Percentiles rank a stretch among this genome's conserved stretches.
These are phyloP conservation scores for Lates japonicus DNA, from an alignment of 2,797 vertebrate genomes.

Conservation along the genomic window DNA sequence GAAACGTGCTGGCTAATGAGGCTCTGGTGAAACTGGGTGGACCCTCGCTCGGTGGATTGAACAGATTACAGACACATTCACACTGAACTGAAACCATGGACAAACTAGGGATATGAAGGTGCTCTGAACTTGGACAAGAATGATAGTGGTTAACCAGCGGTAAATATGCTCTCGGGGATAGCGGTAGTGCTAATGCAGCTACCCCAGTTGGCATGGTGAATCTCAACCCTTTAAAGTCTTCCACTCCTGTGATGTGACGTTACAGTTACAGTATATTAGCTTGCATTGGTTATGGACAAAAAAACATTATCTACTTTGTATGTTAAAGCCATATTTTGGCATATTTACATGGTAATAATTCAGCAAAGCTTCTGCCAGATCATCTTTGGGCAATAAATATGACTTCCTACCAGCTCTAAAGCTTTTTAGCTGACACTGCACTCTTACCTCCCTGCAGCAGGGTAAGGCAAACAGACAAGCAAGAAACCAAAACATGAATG, in stretches of 20 bases:
- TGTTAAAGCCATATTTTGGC: not conserved
- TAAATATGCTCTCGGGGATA: not conserved
- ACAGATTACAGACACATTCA: not conserved
- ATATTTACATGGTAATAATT: not conserved
- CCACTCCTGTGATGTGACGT: too few relatives aligned
- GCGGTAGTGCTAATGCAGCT: not conserved
- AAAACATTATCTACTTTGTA: not conserved
- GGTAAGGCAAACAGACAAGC: slow-evolving; percentile 18
- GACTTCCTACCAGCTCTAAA: slow-evolving; percentile 1
- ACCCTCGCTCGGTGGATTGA: not conserved
- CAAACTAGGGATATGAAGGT: not conserved
- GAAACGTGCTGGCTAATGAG: not conserved
- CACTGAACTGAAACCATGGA: not conserved
- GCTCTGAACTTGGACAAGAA: not conserved
- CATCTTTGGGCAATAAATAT: not conserved
- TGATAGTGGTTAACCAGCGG: too few relatives aligned
- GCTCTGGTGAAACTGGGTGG: not conserved
- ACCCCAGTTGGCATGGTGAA: not conserved
- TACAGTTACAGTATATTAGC: not conserved
- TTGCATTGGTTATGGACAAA: not conserved
- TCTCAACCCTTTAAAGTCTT: too few relatives aligned
- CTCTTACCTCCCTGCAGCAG: slow-evolving; percentile 12
- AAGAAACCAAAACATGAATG: slow-evolving; percentile 20
- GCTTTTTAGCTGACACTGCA: slow-evolving; percentile 11
- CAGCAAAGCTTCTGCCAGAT: slow-evolving; percentile 8